Base-by-base conservation (phyloP, 2,888 invertebrate species). In the Mycogona germanica region DNA sequence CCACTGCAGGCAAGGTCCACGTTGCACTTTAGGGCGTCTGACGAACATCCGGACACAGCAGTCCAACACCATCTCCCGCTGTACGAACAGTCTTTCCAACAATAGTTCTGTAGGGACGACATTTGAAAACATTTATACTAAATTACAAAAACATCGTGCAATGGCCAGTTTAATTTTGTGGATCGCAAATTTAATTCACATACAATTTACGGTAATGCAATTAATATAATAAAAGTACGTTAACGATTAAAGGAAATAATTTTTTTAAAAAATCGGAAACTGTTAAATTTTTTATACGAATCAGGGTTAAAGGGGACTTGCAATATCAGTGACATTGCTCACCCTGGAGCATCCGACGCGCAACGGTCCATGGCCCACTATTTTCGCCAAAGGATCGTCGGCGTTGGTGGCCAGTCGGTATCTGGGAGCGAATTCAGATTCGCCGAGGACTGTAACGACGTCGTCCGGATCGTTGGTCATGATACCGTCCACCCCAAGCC, bases 401-500 rank as follows among this genome's bases (percentile, higher is more conserved):
- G 46, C 35, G 29, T 53, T 53, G 17, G 37, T 53, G 5, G 53
- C 53, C 23, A 53, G 14, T 12, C 53, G 32, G 29, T 38, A 53
- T 17, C 37, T 21, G 23, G 21, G 14, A 14, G 48, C 21, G 30
- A 53, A 53, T 26, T 53, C 53, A 2, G 53, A 40, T 37, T 46
- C 46, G 4, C 14, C 19, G 12, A 28, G 19, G 7, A 53, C 53
- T 21, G 14, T 30, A 7, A 38, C n/a, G 25, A 53, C 25, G 29
- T 53, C 53, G 25, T 53, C 53, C 4, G 53, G 53, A 28, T 53
- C 53, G n/a, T 53, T 53, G 14, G 53, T 53, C 53, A 53, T 53
- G 52, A 53, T 53, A 23, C 53, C 53, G 21, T 53, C 53, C n/a
- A 53, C 53, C 17, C 48, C 46, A 38, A 53, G 29, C 45, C 53